Evolutionary conservation across 2,888 invertebrate species (phyloP), one percentile per base, ranked within the genome.

Genomic region (Drepanosiphum platanoidis): DNA sequence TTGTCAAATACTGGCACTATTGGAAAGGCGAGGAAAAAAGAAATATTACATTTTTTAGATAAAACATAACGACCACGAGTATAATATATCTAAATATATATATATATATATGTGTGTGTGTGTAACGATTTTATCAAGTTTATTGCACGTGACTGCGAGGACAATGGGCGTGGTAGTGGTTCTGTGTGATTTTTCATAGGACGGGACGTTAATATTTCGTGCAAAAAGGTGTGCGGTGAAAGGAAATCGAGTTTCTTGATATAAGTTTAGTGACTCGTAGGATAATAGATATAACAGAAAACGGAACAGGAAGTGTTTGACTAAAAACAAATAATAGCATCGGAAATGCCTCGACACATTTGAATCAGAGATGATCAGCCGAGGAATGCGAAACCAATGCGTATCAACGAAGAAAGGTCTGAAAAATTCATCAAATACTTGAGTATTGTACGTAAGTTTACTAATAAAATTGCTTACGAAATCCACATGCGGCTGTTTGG

Each of bases 151-250:
- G 32, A 34, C n/a, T n/a, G n/a, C 22, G n/a, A 18, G 22, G 5
- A 58, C n/a, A 34, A 34, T n/a, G 74, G 74, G 74, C 32, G 52
- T 58, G 74, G 74, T 75, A 75, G 52, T 58, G 34, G 74, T 75
- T 74, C 52, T 75, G 13, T 8, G 13, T 8, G 52, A 32, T 42
- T 75, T 75, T 75, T n/a, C n/a, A 22, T 13, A n/a, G 8, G 32
- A 58, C 11, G 32, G 8, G 32, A 58, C 52, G 32, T 34, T 32
- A 15, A 34, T 75, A 58, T 42, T n/a, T 34, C n/a, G 52, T 34
- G 74, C 13, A 13, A 58, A 75, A 34, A 52, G 52, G 74, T 52
- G 46, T 74, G 32, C 32, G 13, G 71, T 58, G 52, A 75, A 75
- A 58, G 74, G 74, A 52, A 52, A 75, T 75, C 34, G 34, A n/a